A percentile compares a stretch with the other conserved stretches of the same genome.
phyloP scores from a whole-genome alignment of 2,888 invertebrate species.

The Philonicus albiceps region DNA sequence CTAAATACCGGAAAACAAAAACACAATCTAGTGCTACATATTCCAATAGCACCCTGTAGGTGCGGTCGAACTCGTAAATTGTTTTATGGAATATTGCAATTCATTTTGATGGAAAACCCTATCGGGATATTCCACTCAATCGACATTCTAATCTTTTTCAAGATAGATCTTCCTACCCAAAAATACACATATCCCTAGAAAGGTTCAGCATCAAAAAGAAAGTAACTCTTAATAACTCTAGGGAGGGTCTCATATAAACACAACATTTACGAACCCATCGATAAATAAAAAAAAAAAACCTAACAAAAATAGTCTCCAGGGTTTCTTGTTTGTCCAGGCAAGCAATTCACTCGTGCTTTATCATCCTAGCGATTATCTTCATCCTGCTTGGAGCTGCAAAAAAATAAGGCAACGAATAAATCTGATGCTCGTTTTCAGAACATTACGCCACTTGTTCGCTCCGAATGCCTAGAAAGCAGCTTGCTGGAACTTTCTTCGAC shows the following conservation, averaged over 20 bases:
- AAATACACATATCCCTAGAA: neutral
- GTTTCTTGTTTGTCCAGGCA: neutral
- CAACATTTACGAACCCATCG: neutral
- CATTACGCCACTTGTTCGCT: conserved; percentile 1
- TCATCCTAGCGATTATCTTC: conserved; percentile 14
- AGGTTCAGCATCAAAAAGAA: neutral
- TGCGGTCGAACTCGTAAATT: neutral
- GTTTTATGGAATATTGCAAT: neutral
- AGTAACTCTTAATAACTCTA: neutral
- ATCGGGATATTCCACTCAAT: neutral
- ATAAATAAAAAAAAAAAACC: neutral
- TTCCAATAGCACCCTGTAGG: neutral
- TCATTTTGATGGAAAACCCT: neutral
- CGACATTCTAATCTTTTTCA: neutral
- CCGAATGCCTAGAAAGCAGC: neutral
- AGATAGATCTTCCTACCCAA: neutral
- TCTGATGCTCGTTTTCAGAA: neutral
- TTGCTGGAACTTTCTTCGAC: neutral
- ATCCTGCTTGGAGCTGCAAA: neutral
- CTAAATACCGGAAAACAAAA: too few relatives aligned
- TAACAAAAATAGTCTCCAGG: neutral
- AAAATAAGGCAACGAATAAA: neutral
- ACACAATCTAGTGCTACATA: neutral
- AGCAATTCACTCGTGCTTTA: conserved; percentile 1
- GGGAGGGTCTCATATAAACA: neutral